Evolutionary conservation across 2,888 invertebrate genomes (phyloP).

Genomic region (Acleris cristana): DNA sequence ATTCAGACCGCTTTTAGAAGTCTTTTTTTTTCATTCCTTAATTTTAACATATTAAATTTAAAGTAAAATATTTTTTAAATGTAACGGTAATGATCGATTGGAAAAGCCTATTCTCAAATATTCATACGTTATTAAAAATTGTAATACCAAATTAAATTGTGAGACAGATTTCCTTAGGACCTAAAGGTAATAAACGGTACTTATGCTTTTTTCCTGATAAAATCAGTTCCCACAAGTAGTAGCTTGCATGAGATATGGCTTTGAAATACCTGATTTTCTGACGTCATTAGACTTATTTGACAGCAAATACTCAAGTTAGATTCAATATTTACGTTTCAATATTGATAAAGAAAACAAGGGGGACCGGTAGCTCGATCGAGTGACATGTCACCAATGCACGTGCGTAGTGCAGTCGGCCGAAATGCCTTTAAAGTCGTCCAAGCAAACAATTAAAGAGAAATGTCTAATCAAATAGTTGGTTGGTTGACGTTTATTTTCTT

Average conservation of each 20-base stretch:
- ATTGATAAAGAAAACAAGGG: constrained; percentile 25
- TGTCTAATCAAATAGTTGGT: neutral
- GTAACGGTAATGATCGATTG: too few species aligned
- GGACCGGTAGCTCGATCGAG: constrained; percentile 9
- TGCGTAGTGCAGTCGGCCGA: neutral
- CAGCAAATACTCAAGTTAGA: constrained; percentile 22
- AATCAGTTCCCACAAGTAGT: neutral
- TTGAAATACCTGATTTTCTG: constrained; percentile 25
- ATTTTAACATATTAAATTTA: too few species aligned
- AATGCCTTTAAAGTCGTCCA: neutral
- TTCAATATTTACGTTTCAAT: constrained; percentile 34
- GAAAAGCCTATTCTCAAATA: too few species aligned
- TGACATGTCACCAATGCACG: constrained; percentile 4
- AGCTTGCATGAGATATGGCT: neutral
- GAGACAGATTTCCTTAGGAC: too few species aligned
- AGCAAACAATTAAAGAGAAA: constrained; percentile 1
- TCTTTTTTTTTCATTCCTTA: too few species aligned
- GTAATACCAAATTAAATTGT: too few species aligned
- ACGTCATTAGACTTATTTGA: constrained; percentile 29
- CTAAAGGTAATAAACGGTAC: too few species aligned
- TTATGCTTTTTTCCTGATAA: too few species aligned
- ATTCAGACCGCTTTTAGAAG: too few species aligned
- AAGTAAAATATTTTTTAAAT: too few species aligned
- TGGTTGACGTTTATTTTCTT: too few species aligned
- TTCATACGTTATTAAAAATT: too few species aligned